Evolutionary conservation across 2,797 vertebrate genomes (phyloP), one percentile per base, ranked within the genome.

Genomic region (Rhinoraja longicauda): DNA sequence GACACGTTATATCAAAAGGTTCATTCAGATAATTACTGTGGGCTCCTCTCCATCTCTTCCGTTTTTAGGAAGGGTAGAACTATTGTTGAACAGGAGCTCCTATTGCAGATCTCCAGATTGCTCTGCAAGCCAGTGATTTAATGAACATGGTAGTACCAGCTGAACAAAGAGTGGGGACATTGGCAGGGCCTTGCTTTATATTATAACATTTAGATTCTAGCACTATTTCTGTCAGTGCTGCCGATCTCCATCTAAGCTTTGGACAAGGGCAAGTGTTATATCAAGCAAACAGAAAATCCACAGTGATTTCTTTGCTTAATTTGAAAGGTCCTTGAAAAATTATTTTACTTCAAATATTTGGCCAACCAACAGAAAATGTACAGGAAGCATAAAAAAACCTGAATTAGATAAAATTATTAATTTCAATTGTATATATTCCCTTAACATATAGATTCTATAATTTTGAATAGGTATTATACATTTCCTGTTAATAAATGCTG

Each of bases 381-480:
- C 36, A 45, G 39, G 90, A 91, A 53, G 36, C 36, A n/a, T 5
- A 24, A 45, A 45, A 21, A 92, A 75, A 24, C 36, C 36, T 92
- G 90, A 24, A 29, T 92, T 73, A 53, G 26, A 53, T 26, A 75
- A 91, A 72, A 12, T 6, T 17, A 39, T 84, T 59, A 86, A 64
- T 73, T 92, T 72, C 39, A 64, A 72, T 73, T 91, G 67, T 24
- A 15, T 45, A 67, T 39, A 73, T 73, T 91, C 19, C 21, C 64
- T 90, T 73, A 53, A 53, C 53, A 36, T 53, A 92, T 53, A 39
- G 36, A 92, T 72, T 73, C 64, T 10, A 29, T 91, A 91, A 91
- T 70, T 72, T 70, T 36, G 15, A 73, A 53, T 53, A 73, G 70
- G 45, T 73, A 15, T 39, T 90, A 62, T 64, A 72, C 24, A 3